A percentile compares a stretch with the other conserved stretches of the same genome.
These are phyloP conservation scores for Sinella curviseta DNA, from an alignment of 1,140 invertebrate genomes.

Conservation along the genomic window DNA sequence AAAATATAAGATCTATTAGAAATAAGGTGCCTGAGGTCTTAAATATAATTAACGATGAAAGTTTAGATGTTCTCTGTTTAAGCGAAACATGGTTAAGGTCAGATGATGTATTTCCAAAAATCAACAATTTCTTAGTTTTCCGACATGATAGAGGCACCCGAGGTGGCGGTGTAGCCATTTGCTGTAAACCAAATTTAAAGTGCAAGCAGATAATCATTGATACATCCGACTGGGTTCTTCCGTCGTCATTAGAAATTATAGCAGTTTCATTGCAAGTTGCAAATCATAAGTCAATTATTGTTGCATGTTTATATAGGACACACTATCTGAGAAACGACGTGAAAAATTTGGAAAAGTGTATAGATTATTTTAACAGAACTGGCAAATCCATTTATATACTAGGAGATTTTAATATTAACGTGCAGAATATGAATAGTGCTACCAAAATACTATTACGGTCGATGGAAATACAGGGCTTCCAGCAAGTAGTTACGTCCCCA, in stretches of 20 bases:
- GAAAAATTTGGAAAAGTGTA: neutral
- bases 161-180: slow-evolving; percentile 1
- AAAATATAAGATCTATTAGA: slow-evolving; percentile 8
- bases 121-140: neutral
- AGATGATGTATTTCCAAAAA: neutral
- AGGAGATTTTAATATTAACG: neutral
- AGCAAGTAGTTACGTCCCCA: neutral
- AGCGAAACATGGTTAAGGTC: neutral
- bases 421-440: neutral
- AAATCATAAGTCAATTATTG: slow-evolving; percentile 5
- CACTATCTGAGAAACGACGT: neutral
- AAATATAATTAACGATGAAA: neutral
- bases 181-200: neutral
- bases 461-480: neutral
- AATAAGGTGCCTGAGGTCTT: neutral
- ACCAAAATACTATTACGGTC: neutral
- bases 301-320: neutral
- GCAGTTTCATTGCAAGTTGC: neutral
- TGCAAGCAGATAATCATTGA: neutral
- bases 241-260: neutral
- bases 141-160: neutral
- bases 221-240: neutral
- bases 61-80: neutral
- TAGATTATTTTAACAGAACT: neutral
- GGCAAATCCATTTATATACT: neutral